These are phyloP conservation scores for Oryzias sinensis DNA, from an alignment of 2,797 vertebrate genomes.

Conservation along the genomic window DNA sequence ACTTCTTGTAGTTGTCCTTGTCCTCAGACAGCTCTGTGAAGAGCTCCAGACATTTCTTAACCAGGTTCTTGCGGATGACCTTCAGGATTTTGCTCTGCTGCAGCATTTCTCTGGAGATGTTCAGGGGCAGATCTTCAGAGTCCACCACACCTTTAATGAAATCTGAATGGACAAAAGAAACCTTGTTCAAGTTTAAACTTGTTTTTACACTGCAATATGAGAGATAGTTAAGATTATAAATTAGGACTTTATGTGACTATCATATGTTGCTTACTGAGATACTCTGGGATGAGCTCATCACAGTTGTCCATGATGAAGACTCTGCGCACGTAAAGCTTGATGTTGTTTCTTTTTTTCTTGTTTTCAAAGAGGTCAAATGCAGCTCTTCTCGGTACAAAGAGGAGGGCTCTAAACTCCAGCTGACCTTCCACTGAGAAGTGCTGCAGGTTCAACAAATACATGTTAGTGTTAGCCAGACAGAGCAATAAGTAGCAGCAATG, in stretches of 20 bases:
- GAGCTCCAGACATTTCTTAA: slow-evolving; percentile 95
- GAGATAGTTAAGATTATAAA: too few relatives aligned
- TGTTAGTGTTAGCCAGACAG: too few relatives aligned
- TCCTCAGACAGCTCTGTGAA: slow-evolving; percentile 89
- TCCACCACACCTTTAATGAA: slow-evolving; percentile 95
- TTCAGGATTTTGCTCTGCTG: slow-evolving; percentile 98
- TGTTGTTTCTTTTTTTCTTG: slow-evolving; percentile 92
- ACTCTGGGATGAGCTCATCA: slow-evolving; percentile 94
- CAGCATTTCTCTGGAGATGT: slow-evolving; percentile 97
- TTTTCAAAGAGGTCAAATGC: slow-evolving; percentile 93
- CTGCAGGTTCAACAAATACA: slow-evolving; percentile 6
- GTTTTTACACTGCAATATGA: too few relatives aligned
- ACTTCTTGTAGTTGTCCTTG: slow-evolving; percentile 94
- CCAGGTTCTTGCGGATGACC: slow-evolving; percentile 95
- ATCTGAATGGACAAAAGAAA: slow-evolving; percentile 64
- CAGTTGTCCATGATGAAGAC: slow-evolving; percentile 99
- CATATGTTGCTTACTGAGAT: slow-evolving; percentile 88
- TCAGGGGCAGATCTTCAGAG: slow-evolving; percentile 91
- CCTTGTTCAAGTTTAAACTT: too few relatives aligned
- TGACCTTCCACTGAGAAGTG: slow-evolving; percentile 80
- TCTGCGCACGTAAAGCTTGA: slow-evolving; percentile 93
- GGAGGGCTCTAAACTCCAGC: slow-evolving; percentile 88
- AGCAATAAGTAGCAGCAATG: too few relatives aligned
- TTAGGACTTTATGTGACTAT: slow-evolving; percentile 28
- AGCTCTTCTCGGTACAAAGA: slow-evolving; percentile 88